Conservation (phyloP, 2,888 invertebrate species). For the Pelosia muscerda region DNA sequence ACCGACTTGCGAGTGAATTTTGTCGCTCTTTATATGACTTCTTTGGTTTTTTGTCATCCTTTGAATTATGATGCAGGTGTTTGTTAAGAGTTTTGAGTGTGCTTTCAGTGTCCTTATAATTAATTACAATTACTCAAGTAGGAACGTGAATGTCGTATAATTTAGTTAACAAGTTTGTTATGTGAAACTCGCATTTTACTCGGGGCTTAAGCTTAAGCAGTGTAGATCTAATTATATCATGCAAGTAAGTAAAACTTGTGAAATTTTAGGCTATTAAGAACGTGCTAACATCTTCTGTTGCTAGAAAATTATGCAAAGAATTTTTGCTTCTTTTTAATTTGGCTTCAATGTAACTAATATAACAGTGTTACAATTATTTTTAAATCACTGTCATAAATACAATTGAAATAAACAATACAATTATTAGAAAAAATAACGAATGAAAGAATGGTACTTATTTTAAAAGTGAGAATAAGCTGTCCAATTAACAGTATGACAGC, state of each 20-base stretch:
- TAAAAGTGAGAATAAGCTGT: conserved; percentile 39
- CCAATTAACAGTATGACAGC: conserved; percentile 63
- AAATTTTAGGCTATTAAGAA: conserved; percentile 51
- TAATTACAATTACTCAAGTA: conserved; percentile 63
- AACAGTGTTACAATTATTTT: background rate
- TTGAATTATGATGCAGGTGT: conserved; percentile 38
- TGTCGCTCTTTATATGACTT: conserved; percentile 34
- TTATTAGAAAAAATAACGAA: background rate
- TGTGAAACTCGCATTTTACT: conserved; percentile 61
- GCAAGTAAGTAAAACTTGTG: conserved; percentile 49
- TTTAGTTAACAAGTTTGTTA: conserved; percentile 69
- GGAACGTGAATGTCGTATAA: conserved; percentile 65
- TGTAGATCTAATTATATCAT: conserved; percentile 58
- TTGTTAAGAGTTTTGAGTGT: conserved; percentile 51
- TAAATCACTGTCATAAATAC: background rate
- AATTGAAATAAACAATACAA: background rate
- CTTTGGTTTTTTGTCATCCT: conserved; percentile 37
- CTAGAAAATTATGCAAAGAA: conserved; percentile 24
- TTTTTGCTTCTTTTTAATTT: conserved; percentile 29
- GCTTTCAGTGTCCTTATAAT: conserved; percentile 62
- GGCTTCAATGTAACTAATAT: too few species aligned
- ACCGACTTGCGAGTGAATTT: conserved; percentile 54
- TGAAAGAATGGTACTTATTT: conserved; percentile 24
- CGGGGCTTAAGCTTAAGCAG: conserved; percentile 57
- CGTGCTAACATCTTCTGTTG: conserved; percentile 41